Evolutionary conservation across 1,140 invertebrate species (phyloP).

Genomic region (Rhopalosiphum padi): DNA sequence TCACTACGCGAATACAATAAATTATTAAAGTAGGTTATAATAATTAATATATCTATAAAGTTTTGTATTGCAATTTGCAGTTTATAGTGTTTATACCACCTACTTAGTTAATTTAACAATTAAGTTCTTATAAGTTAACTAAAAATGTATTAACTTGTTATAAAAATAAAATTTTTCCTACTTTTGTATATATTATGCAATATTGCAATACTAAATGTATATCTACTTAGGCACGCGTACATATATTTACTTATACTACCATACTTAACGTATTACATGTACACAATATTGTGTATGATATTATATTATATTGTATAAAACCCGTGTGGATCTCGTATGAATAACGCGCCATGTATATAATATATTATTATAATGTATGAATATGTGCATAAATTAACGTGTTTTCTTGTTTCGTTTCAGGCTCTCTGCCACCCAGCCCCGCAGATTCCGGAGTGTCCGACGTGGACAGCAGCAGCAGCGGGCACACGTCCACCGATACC

Average conservation of each 20-base stretch:
- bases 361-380: background rate
- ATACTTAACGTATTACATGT: background rate
- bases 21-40: background rate
- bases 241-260: background rate
- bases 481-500: slow-evolving; percentile 81
- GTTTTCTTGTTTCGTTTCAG: slow-evolving; percentile 63
- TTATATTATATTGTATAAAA: background rate
- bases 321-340: background rate
- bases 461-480: slow-evolving; percentile 92
- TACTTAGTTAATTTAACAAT: too few relatives aligned
- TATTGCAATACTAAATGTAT: too few relatives aligned
- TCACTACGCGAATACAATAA: background rate
- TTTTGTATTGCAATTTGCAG: background rate
- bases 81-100: too few relatives aligned
- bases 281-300: background rate
- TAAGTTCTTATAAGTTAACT: too few relatives aligned
- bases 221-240: background rate
- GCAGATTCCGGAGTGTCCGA: slow-evolving; percentile 96
- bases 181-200: too few relatives aligned
- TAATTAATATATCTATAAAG: background rate
- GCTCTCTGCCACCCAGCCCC: slow-evolving; percentile 94
- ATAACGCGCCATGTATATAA: background rate
- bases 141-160: too few relatives aligned
- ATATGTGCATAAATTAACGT: background rate
- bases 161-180: too few relatives aligned